Base-by-base conservation (phyloP, 2,888 invertebrate species). In the Acrobasis suavella region DNA sequence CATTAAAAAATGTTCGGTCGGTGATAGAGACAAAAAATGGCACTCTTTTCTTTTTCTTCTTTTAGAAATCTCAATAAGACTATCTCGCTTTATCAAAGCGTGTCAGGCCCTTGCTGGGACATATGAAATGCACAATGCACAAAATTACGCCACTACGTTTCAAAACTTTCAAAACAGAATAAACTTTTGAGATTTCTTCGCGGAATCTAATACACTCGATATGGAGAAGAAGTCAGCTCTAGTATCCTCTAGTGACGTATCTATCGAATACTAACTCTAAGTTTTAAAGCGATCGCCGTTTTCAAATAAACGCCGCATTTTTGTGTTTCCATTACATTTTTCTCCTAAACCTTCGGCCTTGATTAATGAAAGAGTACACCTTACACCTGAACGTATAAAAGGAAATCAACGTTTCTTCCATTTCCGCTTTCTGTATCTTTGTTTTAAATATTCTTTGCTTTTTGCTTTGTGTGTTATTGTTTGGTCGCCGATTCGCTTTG, bases 341-440 rank as follows among this genome's bases (percentile, higher is more conserved):
- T 72, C 73, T 69, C 69, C 67, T 64, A 67, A 70, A 62, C 68
- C 67, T 76, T 64, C 67, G 63, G 63, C 67, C 67, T 73, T 78
- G 77, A 78, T 77, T 75, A 77, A 78, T 76, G 77, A 71, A 72
- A 71, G 65, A 65, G 17, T 46, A 46, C 46, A 46, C 52, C 22
- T 10, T 46, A 69, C 70, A 73, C 72, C 74, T 72, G 73, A 72
- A 66, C 65, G 55, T 63, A 60, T 69, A 55, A 69, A 54, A 60
- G 61, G 61, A 63, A 64, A 62, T 69, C 66, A 65, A 63, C 66
- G 65, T 67, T 66, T 67, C 62, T 69, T 69, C 68, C 67, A 73
- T 72, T 72, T 72, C 70, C 70, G 62, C 52, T 32, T 15, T 55
- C 54, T 55, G 50, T 55, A 49, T 15, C 55, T 32, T 54, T 61